Evolutionary conservation across 2,888 invertebrate genomes (phyloP), one percentile per base, ranked within the genome.

Genomic region (Drosophila monieri): DNA sequence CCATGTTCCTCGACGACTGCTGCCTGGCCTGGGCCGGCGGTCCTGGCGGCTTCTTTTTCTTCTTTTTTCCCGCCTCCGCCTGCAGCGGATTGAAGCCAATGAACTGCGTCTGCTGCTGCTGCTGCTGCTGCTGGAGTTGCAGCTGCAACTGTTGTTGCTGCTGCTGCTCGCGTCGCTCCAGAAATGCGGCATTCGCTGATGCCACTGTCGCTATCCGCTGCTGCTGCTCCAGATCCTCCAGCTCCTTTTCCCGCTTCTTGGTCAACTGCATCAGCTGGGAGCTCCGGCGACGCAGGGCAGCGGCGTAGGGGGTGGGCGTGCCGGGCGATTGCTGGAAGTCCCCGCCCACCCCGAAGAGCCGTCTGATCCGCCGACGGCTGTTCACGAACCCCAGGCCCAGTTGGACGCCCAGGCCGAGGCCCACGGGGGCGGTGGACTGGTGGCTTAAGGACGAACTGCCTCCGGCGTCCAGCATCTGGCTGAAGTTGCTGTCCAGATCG

Each of bases 401-500:
- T 15, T 69, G 69, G 21, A 69, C 71, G 0, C 86, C 76, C 6
- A 80, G 6, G 0, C 90, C 90, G 25, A 89, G 43, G 0, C 78
- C 75, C 66, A 32, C 74, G 15, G 14, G 75, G 52, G 14, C 74
- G 23, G 57, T 83, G 57, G 47, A 73, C 32, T 48, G 53, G 10
- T 48, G 53, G 10, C 53, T 51, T 3, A 49, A 10, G 6, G 43
- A 75, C 56, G 87, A 83, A 68, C 78, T 78, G 5, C 51, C 77
- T 2, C 71, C 78, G 14, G 76, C 90, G 23, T 89, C 91, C 9
- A 90, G 90, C 88, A 91, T 90, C 65, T 90, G 90, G 58, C 91
- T 91, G 46, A 90, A 91, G 44, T 90, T 90, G 77, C 90, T 90
- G 66, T 91, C 91, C 58, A 90, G 80, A 57, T 90, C 90, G 62